These are phyloP conservation scores for Brienomyrus brachyistius DNA, from an alignment of 2,113 vertebrate genomes.

Conservation along the genomic window DNA sequence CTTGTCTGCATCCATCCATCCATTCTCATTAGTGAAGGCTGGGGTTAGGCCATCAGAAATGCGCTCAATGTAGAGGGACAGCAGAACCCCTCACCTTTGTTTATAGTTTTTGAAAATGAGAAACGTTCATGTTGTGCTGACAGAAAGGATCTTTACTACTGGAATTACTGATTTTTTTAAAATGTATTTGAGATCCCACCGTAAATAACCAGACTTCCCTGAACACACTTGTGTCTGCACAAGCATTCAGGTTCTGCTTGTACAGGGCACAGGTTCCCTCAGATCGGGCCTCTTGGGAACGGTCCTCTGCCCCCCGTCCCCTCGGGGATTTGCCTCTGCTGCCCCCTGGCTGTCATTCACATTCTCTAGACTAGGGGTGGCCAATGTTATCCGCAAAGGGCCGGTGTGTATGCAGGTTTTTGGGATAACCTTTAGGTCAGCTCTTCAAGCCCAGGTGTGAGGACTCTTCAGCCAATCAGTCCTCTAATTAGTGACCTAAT, in stretches of 20 bases:
- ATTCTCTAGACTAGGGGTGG: neutral
- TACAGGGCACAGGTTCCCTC: neutral
- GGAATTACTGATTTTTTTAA: neutral
- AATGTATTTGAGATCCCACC: neutral
- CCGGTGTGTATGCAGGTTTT: no score
- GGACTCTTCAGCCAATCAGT: no score
- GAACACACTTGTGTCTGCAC: no score
- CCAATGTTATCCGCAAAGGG: no score
- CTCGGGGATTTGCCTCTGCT: neutral
- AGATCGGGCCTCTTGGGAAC: neutral
- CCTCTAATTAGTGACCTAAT: no score
- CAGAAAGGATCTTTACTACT: neutral
- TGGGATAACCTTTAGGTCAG: no score
- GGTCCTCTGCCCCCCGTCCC: neutral
- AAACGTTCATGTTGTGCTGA: neutral
- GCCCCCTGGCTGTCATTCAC: neutral
- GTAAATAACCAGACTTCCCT: no score
- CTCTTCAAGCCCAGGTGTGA: no score
- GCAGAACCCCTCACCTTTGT: neutral
- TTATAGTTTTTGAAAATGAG: neutral
- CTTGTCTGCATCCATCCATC: no score
- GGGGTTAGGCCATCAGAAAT: neutral
- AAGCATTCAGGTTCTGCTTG: neutral
- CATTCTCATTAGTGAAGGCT: no score
- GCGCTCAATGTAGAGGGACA: neutral